These are phyloP conservation scores for Halcyon senegalensis DNA, from an alignment of 2,113 vertebrate genomes.

Conservation along the genomic window DNA sequence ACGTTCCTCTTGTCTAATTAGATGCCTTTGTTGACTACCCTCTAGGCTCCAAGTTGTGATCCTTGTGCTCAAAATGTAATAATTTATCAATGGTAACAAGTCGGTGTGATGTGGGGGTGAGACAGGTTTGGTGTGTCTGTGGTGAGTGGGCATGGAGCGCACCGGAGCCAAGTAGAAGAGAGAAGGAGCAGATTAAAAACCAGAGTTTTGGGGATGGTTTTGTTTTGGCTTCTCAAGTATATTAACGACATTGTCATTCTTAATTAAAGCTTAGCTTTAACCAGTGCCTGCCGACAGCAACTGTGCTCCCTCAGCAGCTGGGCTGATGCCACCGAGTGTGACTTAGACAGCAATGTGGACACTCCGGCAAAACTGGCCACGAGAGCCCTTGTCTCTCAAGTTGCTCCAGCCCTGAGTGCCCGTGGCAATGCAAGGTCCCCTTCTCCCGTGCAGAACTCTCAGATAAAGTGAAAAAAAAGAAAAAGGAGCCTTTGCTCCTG, in stretches of 20 bases:
- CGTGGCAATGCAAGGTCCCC: fast-evolving
- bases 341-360: background rate
- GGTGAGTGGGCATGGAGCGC: fast-evolving
- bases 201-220: background rate
- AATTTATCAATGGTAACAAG: background rate
- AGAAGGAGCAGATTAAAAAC: background rate
- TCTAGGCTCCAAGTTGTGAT: background rate
- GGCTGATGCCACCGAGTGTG: fast-evolving
- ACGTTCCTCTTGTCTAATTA: background rate
- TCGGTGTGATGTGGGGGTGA: background rate
- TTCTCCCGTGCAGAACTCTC: background rate
- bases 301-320: background rate
- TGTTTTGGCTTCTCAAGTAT: background rate
- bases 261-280: background rate
- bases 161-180: background rate
- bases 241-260: background rate
- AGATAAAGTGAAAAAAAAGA: background rate
- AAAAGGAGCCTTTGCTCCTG: background rate
- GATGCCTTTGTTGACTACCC: background rate
- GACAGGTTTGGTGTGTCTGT: background rate
- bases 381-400: background rate
- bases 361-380: background rate
- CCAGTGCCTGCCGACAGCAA: background rate
- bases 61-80: background rate
- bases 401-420: fast-evolving